Base-by-base conservation (phyloP, 2,113 vertebrate genomes). In the Phyllostomus discolor region DNA sequence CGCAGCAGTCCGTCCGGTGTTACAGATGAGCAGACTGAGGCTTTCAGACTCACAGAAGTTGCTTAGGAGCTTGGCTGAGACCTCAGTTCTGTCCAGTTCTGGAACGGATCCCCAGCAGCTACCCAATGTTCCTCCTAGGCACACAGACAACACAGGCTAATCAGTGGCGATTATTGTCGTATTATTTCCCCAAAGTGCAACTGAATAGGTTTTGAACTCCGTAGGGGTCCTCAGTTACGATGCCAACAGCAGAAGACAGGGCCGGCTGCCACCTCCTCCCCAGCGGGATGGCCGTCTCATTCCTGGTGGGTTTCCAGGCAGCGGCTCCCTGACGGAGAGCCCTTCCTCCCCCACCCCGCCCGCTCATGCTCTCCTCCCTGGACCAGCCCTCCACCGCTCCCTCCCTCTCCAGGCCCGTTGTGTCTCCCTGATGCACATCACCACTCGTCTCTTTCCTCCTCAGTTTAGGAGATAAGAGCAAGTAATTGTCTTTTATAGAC, bases 401-500 rank as follows among this genome's bases (percentile, higher is more conserved):
- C 62, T 26, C 64, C 80, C 96, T 54, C 95, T 80, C 75, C 90
- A 24, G 57, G n/a, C 6, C 84, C 85, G 12, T 8, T 88, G 67
- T 64, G 76, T 92, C 89, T 97, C 97, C 83, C 96, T 73, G 72
- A 97, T 95, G 83, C 89, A 3, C 72, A 78, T 98, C 97, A 89
- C 78, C 70, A 67, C 70, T 54, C 11, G 1, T 57, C 76, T 90
- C 91, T 91, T 91, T 82, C 93, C 96, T 95, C 90, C 70, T 92
- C 90, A 41, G 95, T 97, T 98, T 97, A 97, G 97, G 97, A 98
- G 98, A 98, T 98, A 98, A 98, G 97, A 95, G 92, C 84, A 82
- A 96, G 97, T 98, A 95, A 98, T 98, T 98, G 98, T 98, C 98
- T 98, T 98, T 96, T 98, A 98, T 98, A 97, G 97, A 96, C 96